Base-by-base conservation (phyloP, 2,113 vertebrate genomes). In the Hydropotes inermis region DNA sequence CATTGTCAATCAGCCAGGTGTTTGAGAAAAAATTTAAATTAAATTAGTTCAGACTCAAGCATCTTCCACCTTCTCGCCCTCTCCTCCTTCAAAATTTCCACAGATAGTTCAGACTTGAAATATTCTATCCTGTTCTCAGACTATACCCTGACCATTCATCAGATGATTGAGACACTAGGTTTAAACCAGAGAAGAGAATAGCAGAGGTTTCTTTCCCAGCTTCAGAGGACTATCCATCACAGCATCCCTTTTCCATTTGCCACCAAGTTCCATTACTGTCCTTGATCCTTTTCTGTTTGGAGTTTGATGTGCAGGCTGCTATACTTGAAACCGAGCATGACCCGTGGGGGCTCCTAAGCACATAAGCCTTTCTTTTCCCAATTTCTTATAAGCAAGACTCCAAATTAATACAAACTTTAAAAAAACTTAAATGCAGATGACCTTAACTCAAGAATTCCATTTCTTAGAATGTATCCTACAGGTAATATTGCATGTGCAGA, bases 401-500 rank as follows among this genome's bases (percentile, higher is more conserved):
- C 5, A 93, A n/a, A 45, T 89, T 83, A 79, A 61, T 88, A 39
- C n/a, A 45, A 27, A 61, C 21, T 94, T 84, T 2, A 55, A 90
- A 27, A 27, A 81, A 15, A 28, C 23, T 54, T 79, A 47, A 91
- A 19, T 79, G 43, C 25, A 15, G 7, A 1, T 87, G 6, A 17
- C 16, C 43, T 67, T 58, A 54, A 33, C 70, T 50, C 85, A 83
- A 87, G 74, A 97, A 50, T 97, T 61, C 15, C 21, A 19, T 91
- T 28, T 88, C 50, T 93, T 58, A 85, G 25, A 64, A 94, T 74
- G 58, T 78, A 58, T 87, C 15, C 50, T 95, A 64, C 19, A 94
- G 30, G 27, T 70, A 43, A 1, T 91, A 43, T 84, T 60, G 28
- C 25, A 27, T 33, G 2, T 82, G 7, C 87, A 13, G 21, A 81